Percentiles rank a stretch among this genome's conserved stretches.
Evolutionary conservation across 2,113 vertebrate genomes (phyloP).

Genomic region (Progne subis): DNA sequence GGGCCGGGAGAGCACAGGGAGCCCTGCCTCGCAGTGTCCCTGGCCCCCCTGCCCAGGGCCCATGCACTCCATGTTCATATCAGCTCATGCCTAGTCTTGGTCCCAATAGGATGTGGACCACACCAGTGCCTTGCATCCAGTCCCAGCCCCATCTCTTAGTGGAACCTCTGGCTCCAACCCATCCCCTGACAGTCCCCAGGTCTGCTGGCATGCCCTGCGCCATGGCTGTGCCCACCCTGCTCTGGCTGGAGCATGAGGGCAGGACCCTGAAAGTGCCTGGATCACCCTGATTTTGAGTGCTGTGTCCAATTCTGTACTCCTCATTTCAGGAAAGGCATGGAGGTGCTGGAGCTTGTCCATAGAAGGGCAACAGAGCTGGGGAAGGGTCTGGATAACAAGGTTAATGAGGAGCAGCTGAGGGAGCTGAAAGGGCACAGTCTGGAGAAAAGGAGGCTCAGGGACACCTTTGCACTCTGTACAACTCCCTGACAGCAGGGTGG

Average conservation of each 20-base stretch:
- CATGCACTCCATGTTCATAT: fast-evolving
- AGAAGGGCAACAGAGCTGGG: neutral
- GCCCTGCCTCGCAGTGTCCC: fast-evolving
- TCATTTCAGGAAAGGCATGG: neutral
- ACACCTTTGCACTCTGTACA: neutral
- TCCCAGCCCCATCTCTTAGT: neutral
- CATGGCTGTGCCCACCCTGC: neutral
- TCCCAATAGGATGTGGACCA: neutral
- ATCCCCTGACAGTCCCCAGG: neutral
- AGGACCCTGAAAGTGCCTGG: fast-evolving
- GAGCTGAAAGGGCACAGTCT: neutral
- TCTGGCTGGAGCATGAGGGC: neutral
- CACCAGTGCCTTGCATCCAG: fast-evolving
- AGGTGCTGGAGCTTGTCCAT: neutral
- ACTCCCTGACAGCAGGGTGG: neutral
- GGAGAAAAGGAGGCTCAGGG: neutral
- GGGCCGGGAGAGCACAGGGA: neutral
- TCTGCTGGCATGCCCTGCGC: neutral
- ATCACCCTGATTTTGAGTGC: neutral
- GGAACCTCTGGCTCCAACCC: neutral
- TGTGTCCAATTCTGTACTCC: neutral
- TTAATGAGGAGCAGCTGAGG: neutral
- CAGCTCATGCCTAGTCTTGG: neutral
- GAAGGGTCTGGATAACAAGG: neutral
- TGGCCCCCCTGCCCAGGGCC: neutral